These are phyloP conservation scores for Junco hyemalis DNA, from an alignment of 2,113 vertebrate species.

Conservation along the genomic window DNA sequence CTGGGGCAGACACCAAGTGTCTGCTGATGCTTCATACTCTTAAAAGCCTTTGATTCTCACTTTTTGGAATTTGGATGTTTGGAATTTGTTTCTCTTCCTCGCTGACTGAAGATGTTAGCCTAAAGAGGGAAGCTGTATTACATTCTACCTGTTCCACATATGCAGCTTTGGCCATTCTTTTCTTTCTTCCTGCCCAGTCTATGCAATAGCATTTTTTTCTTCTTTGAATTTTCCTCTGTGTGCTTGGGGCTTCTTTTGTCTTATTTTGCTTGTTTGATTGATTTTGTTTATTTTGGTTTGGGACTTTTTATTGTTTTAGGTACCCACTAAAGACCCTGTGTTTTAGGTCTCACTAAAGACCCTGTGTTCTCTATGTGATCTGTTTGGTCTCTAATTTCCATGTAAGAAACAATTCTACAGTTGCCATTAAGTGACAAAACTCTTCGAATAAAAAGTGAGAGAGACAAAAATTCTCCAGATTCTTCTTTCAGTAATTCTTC, in stretches of 20 bases:
- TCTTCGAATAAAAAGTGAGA: background rate
- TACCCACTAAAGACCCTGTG: background rate
- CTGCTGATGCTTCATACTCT: background rate
- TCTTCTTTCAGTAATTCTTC: slow-evolving; percentile 30
- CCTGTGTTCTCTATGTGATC: background rate
- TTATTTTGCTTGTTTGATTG: background rate
- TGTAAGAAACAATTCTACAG: background rate
- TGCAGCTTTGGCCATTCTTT: background rate
- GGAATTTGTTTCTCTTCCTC: background rate
- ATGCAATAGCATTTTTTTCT: background rate
- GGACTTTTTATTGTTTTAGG: background rate
- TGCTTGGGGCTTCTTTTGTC: background rate
- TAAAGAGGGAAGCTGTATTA: background rate
- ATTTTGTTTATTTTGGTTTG: background rate
- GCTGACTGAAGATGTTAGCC: background rate
- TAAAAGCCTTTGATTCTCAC: background rate
- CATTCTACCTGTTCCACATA: background rate
- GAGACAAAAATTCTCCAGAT: background rate
- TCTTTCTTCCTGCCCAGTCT: background rate
- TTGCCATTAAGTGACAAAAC: background rate
- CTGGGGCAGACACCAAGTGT: background rate
- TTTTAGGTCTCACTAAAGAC: background rate
- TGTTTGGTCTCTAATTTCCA: background rate
- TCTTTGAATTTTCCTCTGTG: background rate
- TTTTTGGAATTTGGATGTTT: background rate